Percentiles rank a stretch among this genome's conserved stretches.
Evolutionary conservation across 2,113 vertebrate species (phyloP).

Genomic region (Psilopsiagon aurifrons): DNA sequence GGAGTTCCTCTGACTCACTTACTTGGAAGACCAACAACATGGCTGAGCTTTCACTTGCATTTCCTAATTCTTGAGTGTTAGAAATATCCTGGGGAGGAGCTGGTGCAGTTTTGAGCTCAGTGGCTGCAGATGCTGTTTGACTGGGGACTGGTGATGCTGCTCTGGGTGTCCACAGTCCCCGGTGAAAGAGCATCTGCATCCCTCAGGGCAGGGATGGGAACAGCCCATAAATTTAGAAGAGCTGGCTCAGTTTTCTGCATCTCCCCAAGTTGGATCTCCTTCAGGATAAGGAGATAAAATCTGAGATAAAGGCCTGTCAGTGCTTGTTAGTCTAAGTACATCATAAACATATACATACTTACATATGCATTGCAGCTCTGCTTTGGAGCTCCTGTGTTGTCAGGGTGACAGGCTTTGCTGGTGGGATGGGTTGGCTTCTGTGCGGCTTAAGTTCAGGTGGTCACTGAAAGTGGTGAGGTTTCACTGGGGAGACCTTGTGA

Average conservation of each 20-base stretch:
- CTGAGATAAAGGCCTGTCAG: neutral
- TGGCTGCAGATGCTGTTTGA: neutral
- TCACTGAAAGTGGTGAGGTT: neutral
- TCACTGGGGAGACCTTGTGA: neutral
- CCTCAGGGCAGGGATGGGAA: neutral
- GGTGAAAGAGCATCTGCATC: neutral
- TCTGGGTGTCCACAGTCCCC: neutral
- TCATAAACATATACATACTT: neutral
- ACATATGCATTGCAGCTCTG: neutral
- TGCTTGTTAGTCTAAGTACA: neutral
- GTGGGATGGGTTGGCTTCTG: neutral
- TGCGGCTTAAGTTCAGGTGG: neutral
- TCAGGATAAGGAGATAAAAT: neutral
- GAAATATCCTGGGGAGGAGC: neutral
- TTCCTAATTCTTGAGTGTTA: neutral
- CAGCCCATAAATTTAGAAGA: neutral
- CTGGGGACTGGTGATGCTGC: rapidly evolving
- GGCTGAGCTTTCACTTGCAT: slow-evolving; percentile 47
- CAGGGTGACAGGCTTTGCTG: neutral
- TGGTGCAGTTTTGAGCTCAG: neutral
- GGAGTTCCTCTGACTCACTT: slow-evolving; percentile 31
- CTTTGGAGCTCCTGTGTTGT: neutral
- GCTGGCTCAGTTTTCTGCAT: neutral
- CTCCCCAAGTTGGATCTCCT: neutral
- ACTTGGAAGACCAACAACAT: neutral